Evolutionary conservation across 1,140 invertebrate species (phyloP).

Genomic region (Cylas formicarius): DNA sequence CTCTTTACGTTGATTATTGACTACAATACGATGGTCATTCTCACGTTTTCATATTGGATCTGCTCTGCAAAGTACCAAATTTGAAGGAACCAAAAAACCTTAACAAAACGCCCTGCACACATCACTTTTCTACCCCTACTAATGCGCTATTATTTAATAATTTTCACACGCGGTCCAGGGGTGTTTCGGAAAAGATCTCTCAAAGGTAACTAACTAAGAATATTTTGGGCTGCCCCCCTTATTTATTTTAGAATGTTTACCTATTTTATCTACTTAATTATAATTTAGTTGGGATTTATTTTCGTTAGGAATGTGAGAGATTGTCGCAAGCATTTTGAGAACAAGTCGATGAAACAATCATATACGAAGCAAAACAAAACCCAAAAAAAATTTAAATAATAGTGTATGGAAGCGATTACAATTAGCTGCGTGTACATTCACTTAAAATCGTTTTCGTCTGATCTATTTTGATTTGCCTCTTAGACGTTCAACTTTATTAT

Average conservation of each 20-base stretch:
- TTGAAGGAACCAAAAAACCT: no score
- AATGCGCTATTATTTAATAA: conserved; percentile 49
- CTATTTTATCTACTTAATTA: conserved; percentile 14
- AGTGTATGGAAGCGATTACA: conserved; percentile 20
- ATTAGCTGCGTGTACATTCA: conserved; percentile 34
- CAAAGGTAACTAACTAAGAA: conserved; percentile 63
- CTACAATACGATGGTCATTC: no score
- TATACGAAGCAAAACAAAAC: neutral
- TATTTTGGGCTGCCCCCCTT: conserved; percentile 44
- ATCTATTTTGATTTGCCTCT: conserved; percentile 35
- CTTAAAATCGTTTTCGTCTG: conserved; percentile 18
- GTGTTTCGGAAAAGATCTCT: conserved; percentile 90
- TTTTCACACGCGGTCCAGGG: conserved; percentile 52
- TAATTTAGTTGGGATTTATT: conserved; percentile 28
- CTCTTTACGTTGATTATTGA: no score
- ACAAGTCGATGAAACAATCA: neutral
- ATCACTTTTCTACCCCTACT: conserved; percentile 37
- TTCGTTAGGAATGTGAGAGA: conserved; percentile 34
- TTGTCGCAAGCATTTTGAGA: conserved; percentile 26
- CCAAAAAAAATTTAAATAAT: conserved; percentile 14
- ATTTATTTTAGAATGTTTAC: conserved; percentile 40
- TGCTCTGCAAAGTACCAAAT: no score
- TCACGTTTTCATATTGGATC: no score
- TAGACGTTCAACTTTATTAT: conserved; percentile 36
- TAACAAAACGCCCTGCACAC: conserved; percentile 6